Base-by-base conservation (phyloP, 2,888 invertebrate genomes). In the Buathra laborator region DNA sequence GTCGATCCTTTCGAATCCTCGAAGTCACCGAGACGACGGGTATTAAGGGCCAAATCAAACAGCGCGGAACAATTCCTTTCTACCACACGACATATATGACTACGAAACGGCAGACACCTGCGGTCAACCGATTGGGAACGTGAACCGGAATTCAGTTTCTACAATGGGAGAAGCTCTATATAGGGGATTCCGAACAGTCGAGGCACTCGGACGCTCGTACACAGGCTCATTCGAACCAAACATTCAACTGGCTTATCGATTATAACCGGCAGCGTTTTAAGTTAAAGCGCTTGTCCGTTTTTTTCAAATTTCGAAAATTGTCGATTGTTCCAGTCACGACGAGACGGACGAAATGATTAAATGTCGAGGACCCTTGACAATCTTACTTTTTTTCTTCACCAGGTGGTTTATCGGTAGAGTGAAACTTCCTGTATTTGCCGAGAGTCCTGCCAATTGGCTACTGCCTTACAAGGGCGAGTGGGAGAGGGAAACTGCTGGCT, bases 41-140 rank as follows among this genome's bases (percentile, higher is more conserved):
- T 19, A 68, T 67, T 59, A 59, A 10, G 44, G 53, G 77, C 12
- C 66, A 59, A 67, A 77, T 56, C 19, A 77, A 77, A 77, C 46
- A 56, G 29, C 46, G 14, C 75, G 59, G 77, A 29, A 72, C 37
- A 43, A 77, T 77, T 16, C 29, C 56, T 44, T 44, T 46, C 16
- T 16, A 32, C 62, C n/a, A 29, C 44, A n/a, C 29, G 46, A 32
- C 37, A 66, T n/a, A 37, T 43, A 43, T 53, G 53, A 53, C 43
- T 14, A 5, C 9, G 16, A 48, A 37, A 66, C 32, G 37, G 32
- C 32, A 48, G 48, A 66, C 53, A 53, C 53, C 53, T 71, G 51
- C 19, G 70, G 53, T 37, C 37, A 53, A 37, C 16, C 44, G 10
- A 70, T 37, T 37, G 32, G 16, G 16, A 3, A 16, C 51, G 32